Evolutionary conservation across 2,888 invertebrate species (phyloP).

Genomic region (Siphlonurus alternatus): DNA sequence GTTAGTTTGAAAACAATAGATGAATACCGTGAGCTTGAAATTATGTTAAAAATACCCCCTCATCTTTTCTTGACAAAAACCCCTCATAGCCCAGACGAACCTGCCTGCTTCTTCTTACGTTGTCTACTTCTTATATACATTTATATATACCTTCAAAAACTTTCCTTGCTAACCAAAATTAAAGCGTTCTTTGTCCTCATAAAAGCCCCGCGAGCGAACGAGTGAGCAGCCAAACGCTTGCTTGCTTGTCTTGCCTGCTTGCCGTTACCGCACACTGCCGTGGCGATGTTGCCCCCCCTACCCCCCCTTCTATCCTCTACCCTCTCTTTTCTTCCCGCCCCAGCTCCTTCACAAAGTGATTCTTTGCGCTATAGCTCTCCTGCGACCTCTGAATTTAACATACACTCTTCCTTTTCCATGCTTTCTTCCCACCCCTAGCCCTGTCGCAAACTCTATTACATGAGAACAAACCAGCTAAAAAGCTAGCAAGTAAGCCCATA

Average conservation of each 20-base stretch:
- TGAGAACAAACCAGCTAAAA: too few relatives aligned
- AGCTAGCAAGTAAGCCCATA: too few relatives aligned
- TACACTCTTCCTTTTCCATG: not conserved
- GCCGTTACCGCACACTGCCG: too few relatives aligned
- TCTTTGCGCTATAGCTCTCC: not conserved
- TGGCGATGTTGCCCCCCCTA: too few relatives aligned
- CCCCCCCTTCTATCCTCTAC: not conserved
- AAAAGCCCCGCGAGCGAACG: not conserved
- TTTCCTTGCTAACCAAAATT: not conserved
- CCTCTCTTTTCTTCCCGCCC: not conserved
- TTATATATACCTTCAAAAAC: not conserved
- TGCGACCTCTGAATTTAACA: not conserved
- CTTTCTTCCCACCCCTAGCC: not conserved
- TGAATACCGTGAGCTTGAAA: not conserved
- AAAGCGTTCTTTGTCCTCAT: not conserved
- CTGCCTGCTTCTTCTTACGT: too few relatives aligned
- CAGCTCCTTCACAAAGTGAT: not conserved
- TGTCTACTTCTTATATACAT: not conserved
- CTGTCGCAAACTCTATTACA: too few relatives aligned
- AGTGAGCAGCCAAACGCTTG: not conserved
- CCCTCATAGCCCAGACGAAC: too few relatives aligned
- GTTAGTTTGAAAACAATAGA: not conserved
- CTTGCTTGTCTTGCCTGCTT: not conserved
- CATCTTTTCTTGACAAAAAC: not conserved
- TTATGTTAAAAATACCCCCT: not conserved